phyloP scores from a whole-genome alignment of 2,888 invertebrate species.

The Leucophenga montana region DNA sequence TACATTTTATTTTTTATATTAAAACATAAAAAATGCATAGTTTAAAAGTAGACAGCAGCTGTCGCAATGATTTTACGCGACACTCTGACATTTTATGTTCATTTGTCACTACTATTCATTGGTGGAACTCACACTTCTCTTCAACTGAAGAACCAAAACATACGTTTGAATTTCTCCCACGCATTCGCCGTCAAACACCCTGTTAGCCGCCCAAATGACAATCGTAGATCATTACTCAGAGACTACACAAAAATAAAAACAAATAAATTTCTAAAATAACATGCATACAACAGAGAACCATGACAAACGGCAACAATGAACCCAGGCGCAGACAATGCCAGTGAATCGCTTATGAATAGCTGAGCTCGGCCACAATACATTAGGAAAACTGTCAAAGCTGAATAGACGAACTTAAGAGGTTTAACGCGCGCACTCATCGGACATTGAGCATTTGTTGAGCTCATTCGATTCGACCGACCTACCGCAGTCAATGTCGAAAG shows the following conservation, averaged over 20 bases:
- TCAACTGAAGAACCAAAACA: too few species aligned
- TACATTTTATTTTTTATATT: too few species aligned
- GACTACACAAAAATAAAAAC: background rate
- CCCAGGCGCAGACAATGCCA: background rate
- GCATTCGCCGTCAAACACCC: too few species aligned
- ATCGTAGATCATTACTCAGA: background rate
- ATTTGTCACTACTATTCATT: too few species aligned
- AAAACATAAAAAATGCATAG: too few species aligned
- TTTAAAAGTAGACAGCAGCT: too few species aligned
- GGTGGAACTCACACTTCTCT: too few species aligned
- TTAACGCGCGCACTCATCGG: conserved; percentile 55
- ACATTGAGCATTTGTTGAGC: background rate
- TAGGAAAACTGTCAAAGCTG: conserved; percentile 64
- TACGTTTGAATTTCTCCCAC: too few species aligned
- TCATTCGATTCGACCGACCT: background rate
- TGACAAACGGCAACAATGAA: background rate
- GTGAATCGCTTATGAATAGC: conserved; percentile 38
- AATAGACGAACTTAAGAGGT: conserved; percentile 63
- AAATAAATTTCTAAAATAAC: background rate
- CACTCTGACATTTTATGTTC: too few species aligned
- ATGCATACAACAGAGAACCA: background rate
- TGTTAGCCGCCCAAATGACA: background rate
- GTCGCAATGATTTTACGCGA: too few species aligned
- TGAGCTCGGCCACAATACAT: conserved; percentile 59
- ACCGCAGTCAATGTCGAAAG: background rate